These are phyloP conservation scores for Cephonodes hylas DNA, from an alignment of 2,888 invertebrate genomes.

Conservation along the genomic window DNA sequence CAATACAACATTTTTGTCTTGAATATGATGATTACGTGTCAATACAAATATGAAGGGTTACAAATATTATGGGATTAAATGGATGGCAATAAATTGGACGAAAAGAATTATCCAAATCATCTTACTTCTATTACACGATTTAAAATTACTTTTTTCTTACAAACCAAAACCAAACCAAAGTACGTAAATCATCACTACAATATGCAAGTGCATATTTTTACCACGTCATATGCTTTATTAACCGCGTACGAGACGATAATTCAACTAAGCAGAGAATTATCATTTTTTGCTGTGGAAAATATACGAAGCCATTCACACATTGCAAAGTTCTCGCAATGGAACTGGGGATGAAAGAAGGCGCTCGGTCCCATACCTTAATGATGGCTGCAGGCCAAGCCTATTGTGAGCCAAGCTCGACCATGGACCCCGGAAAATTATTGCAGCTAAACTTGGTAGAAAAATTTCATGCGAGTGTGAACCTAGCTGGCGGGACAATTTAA, in stretches of 20 bases:
- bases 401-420: conserved; percentile 47
- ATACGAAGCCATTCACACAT: conserved; percentile 9
- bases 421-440: conserved; percentile 69
- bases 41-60: too few relatives aligned
- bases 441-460: conserved; percentile 54
- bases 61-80: too few relatives aligned
- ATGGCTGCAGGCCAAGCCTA: conserved; percentile 38
- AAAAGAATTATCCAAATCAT: too few relatives aligned
- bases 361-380: conserved; percentile 25
- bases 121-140: too few relatives aligned
- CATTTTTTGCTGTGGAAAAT: not conserved
- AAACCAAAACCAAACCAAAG: too few relatives aligned
- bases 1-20: too few relatives aligned
- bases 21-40: too few relatives aligned
- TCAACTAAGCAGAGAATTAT: not conserved
- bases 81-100: too few relatives aligned
- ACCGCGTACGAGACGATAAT: not conserved
- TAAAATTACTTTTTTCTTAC: too few relatives aligned
- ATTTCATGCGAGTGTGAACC: conserved; percentile 31
- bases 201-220: too few relatives aligned
- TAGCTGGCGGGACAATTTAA: not conserved
- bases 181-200: too few relatives aligned
- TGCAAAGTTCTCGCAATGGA: conserved; percentile 9
- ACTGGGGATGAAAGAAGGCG: conserved; percentile 13
- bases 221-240: not conserved